Base-by-base conservation (phyloP, 2,113 vertebrate species). In the Gopherus evgoodei region DNA sequence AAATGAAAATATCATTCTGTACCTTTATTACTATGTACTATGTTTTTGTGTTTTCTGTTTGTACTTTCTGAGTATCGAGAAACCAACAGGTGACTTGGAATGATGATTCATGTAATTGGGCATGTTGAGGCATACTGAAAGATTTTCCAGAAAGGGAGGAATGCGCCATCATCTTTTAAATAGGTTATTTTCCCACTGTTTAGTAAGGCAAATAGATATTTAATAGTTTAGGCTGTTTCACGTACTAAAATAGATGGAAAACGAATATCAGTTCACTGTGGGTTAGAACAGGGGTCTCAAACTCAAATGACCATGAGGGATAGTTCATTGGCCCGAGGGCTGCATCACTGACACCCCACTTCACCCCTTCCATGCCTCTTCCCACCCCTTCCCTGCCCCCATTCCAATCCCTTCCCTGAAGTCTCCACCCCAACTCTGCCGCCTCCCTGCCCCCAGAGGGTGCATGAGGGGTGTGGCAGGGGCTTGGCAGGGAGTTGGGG, bases 161-260 rank as follows among this genome's bases (percentile, higher is more conserved):
- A 81, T 49, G 13, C 52, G 7, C 29, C 59, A 31, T 62, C 11
- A 59, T 59, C 27, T 35, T 62, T 91, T 76, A 90, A 84, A 8
- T 75, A 54, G 79, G 16, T 90, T 50, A 42, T 90, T 93, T 95
- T 95, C 80, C 72, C 2, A 81, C 89, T 95, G 78, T 88, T 90
- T 86, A 47, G 59, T 83, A 49, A 94, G 78, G 90, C 19, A 75
- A 72, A 59, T 52, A 89, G 93, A 84, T 95, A 65, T 86, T 81
- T 89, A 81, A 79, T 38, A 81, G 24, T 38, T 81, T 4, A 83
- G 54, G 84, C 24, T 85, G 42, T 83, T n/a, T 87, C 88, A 42
- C 8, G 29, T 56, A 2, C 25, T 52, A 82, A 90, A 90, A 88
- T 38, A 82, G 88, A 44, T 13, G 75, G 83, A 24, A n/a, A 76